A percentile compares a stretch with the other conserved stretches of the same genome.
Conservation (phyloP, 1,140 invertebrate species). For the Bombus superbus region DNA sequence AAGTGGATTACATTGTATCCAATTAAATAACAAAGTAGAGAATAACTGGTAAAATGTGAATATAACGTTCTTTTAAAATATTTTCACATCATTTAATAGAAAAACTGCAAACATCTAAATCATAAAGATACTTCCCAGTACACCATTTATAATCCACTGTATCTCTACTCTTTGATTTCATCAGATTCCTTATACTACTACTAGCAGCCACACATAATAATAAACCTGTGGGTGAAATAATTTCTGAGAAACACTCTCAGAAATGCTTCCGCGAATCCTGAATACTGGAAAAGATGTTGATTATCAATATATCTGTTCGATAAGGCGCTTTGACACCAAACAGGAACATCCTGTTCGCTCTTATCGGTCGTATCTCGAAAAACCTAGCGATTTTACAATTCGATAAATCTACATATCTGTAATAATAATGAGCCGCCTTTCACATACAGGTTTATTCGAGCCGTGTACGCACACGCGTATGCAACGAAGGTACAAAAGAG, state of each 20-base stretch:
- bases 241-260: not conserved
- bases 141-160: no score
- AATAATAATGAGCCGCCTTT: conserved; percentile 16
- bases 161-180: not conserved
- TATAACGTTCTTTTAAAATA: no score
- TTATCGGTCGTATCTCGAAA: not conserved
- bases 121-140: no score
- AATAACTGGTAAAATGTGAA: no score
- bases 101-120: no score
- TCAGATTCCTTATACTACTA: not conserved
- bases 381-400: no score
- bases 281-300: not conserved
- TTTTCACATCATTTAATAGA: no score
- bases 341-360: not conserved
- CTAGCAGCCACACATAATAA: not conserved
- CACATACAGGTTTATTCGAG: not conserved
- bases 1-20: no score
- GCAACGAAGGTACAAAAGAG: no score
- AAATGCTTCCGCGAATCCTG: not conserved
- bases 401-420: conserved; percentile 10
- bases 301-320: not conserved
- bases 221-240: not conserved
- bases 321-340: not conserved
- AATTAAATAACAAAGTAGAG: no score
- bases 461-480: no score